Evolutionary conservation across 2,888 invertebrate species (phyloP).

Genomic region (Apotomis turbidana): DNA sequence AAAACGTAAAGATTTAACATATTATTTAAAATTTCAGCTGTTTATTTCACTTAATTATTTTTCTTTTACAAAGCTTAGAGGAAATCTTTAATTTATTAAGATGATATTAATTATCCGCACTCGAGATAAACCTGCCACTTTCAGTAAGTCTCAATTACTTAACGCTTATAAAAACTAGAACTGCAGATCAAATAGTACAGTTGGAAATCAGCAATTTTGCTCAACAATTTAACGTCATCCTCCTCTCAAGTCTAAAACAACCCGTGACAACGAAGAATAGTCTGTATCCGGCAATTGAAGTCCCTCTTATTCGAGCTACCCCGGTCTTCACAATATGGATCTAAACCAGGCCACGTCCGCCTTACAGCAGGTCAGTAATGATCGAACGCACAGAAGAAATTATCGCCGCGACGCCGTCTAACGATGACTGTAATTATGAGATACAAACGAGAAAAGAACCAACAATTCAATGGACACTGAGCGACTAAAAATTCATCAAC

Average conservation of each 20-base stretch:
- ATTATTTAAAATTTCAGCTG: no score
- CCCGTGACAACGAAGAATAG: neutral
- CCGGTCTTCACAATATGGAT: neutral
- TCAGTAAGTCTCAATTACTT: no score
- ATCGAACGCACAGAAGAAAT: constrained; percentile 47
- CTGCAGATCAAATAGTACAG: no score
- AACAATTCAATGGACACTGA: constrained; percentile 53
- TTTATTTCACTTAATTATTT: no score
- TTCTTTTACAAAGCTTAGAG: no score
- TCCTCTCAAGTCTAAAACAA: neutral
- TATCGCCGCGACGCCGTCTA: constrained; percentile 13
- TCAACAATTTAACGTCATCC: no score
- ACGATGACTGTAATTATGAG: constrained; percentile 4
- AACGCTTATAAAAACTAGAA: no score
- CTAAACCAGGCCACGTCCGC: constrained; percentile 50
- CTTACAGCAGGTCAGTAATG: constrained; percentile 56
- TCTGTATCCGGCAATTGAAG: neutral
- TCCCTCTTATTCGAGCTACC: neutral
- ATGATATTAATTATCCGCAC: no score
- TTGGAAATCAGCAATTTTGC: no score
- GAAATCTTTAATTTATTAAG: no score
- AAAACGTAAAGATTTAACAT: no score
- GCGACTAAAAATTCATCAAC: constrained; percentile 46
- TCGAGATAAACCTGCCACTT: no score
- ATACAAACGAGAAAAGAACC: constrained; percentile 39